Conservation (phyloP, 2,888 invertebrate genomes). For the Chloromyia formosa region DNA sequence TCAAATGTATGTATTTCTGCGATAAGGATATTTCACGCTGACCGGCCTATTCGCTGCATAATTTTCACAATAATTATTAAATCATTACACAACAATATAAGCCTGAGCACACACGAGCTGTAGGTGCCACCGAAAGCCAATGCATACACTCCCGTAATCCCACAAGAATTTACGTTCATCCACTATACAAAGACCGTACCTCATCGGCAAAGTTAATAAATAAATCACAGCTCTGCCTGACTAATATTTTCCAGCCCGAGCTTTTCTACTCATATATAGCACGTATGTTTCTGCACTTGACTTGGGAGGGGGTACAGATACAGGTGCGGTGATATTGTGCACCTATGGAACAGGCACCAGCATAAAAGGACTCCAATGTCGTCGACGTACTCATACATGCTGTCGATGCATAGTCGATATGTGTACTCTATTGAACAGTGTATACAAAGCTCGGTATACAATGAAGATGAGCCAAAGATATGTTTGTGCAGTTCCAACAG, state of each 20-base stretch:
- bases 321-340: not conserved
- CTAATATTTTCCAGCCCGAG: not conserved
- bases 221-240: not conserved
- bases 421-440: not conserved
- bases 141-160: not conserved
- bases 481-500: constrained; percentile 1
- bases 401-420: not conserved
- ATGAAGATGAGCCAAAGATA: not conserved
- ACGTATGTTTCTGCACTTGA: constrained; percentile 1
- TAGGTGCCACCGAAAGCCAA: not conserved
- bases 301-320: not conserved
- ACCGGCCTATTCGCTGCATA: not conserved
- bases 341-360: too few relatives aligned
- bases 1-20: too few relatives aligned
- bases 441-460: not conserved
- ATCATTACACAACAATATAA: not conserved
- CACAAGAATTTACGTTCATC: constrained; percentile 7
- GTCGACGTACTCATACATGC: not conserved
- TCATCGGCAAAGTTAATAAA: constrained; percentile 3
- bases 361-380: too few relatives aligned
- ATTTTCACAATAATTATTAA: not conserved
- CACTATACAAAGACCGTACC: not conserved
- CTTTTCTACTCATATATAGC: not conserved
- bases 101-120: not conserved
- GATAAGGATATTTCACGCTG: too few relatives aligned